phyloP scores from a whole-genome alignment of 2,113 vertebrate genomes.

The Xenotilapia leptura region DNA sequence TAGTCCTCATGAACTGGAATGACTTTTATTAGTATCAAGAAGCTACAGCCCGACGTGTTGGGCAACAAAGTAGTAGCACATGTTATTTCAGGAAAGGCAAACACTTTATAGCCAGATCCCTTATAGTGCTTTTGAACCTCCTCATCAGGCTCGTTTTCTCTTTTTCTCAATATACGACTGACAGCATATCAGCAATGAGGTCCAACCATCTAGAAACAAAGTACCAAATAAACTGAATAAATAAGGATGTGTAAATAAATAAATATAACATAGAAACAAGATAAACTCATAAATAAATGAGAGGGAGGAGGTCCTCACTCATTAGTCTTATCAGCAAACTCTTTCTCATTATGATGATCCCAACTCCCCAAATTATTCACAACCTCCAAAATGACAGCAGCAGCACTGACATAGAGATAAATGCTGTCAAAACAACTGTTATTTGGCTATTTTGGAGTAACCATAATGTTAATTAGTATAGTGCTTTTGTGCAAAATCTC shows the following conservation, averaged over 20 bases:
- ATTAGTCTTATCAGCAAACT: not conserved
- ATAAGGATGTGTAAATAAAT: not conserved
- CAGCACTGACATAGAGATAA: not conserved
- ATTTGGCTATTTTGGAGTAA: not conserved
- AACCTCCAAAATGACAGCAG: not conserved
- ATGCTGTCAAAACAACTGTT: not conserved
- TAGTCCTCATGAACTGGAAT: constrained; percentile 80
- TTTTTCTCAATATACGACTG: constrained; percentile 87
- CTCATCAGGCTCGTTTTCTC: constrained; percentile 71
- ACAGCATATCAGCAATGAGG: constrained; percentile 80
- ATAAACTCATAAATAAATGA: not conserved
- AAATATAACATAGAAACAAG: not conserved
- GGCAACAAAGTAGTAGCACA: constrained; percentile 84
- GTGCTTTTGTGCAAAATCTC: not conserved
- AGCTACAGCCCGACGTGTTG: constrained; percentile 76
- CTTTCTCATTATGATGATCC: not conserved
- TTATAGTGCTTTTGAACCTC: constrained; percentile 79
- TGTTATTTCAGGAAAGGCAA: constrained; percentile 85
- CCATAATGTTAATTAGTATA: not conserved
- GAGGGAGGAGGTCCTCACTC: not conserved
- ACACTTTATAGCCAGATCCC: constrained; percentile 85
- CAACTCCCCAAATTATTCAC: not conserved
- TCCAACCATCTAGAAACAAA: constrained; percentile 67
- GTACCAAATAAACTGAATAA: not conserved
- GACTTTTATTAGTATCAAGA: constrained; percentile 76